Conservation (phyloP, 2,888 invertebrate species). For the Cephus sareptanus region DNA sequence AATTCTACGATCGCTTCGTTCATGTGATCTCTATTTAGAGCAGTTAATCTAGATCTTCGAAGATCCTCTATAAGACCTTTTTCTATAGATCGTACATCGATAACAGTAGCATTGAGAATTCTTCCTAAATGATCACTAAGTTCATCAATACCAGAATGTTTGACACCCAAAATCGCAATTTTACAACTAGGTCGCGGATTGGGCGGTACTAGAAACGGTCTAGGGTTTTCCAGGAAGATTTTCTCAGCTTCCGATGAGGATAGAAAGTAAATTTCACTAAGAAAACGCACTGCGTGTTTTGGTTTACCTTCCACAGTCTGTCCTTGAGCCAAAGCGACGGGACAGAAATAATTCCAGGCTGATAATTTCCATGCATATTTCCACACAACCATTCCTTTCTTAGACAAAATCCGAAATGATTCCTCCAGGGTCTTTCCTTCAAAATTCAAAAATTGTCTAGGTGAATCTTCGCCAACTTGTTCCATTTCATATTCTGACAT, state of each 20-base stretch:
- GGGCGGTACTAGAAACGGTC: slow-evolving; percentile 70
- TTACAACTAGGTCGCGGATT: slow-evolving; percentile 72
- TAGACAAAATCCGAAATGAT: slow-evolving; percentile 52
- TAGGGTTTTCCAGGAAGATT: slow-evolving; percentile 73
- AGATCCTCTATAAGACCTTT: slow-evolving; percentile 25
- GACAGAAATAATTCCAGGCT: slow-evolving; percentile 73
- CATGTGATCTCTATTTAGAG: slow-evolving; percentile 46
- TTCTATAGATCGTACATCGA: slow-evolving; percentile 60
- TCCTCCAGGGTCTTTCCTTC: slow-evolving; percentile 49
- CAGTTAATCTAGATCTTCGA: slow-evolving; percentile 35
- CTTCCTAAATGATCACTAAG: slow-evolving; percentile 70
- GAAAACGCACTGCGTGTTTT: slow-evolving; percentile 71
- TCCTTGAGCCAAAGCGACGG: slow-evolving; percentile 73
- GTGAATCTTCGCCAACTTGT: slow-evolving; percentile 18
- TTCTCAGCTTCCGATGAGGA: slow-evolving; percentile 68
- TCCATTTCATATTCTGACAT: slow-evolving; percentile 37
- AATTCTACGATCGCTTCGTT: slow-evolving; percentile 42
- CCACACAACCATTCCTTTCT: slow-evolving; percentile 47
- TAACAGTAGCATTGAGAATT: slow-evolving; percentile 67
- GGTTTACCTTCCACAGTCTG: slow-evolving; percentile 67
- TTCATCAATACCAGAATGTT: slow-evolving; percentile 71
- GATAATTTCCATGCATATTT: slow-evolving; percentile 68
- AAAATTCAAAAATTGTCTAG: slow-evolving; percentile 32
- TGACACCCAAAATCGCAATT: slow-evolving; percentile 73
- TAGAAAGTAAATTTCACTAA: slow-evolving; percentile 73